A percentile compares a stretch with the other conserved stretches of the same genome.
Evolutionary conservation across 2,113 vertebrate genomes (phyloP).

Genomic region (Todiramphus saurophagus): DNA sequence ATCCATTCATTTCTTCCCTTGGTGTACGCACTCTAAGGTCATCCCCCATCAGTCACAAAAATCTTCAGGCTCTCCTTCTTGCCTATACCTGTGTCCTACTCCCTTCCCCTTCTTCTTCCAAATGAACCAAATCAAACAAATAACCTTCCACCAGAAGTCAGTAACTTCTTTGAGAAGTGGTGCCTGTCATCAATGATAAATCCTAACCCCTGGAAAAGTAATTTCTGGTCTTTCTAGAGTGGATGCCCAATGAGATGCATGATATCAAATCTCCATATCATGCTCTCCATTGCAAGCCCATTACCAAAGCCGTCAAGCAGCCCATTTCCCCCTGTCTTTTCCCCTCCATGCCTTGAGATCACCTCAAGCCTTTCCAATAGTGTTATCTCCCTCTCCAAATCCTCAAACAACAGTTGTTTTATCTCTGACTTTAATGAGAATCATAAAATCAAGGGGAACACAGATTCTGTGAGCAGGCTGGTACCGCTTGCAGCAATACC

Average conservation of each 20-base stretch:
- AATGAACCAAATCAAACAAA: background rate
- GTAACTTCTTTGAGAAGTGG: background rate
- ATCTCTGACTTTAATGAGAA: slow-evolving; percentile 50
- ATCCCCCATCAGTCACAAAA: background rate
- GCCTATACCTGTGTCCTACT: background rate
- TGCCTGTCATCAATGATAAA: background rate
- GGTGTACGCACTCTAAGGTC: background rate
- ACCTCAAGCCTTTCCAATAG: background rate
- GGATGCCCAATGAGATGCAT: background rate
- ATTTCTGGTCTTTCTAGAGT: background rate
- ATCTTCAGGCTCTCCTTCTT: background rate
- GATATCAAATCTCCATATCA: background rate
- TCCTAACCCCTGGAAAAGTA: background rate
- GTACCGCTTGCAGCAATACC: background rate
- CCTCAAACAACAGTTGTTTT: background rate
- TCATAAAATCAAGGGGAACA: slow-evolving; percentile 33
- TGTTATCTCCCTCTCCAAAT: background rate
- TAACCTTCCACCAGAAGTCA: background rate
- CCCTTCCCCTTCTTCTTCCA: background rate
- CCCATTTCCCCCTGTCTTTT: background rate
- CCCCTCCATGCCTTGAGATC: background rate
- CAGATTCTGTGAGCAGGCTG: background rate
- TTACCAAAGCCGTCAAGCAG: background rate
- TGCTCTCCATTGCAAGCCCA: background rate
- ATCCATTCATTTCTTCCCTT: background rate